These are phyloP conservation scores for Eulithis testata DNA, from an alignment of 2,888 invertebrate genomes.

Conservation along the genomic window DNA sequence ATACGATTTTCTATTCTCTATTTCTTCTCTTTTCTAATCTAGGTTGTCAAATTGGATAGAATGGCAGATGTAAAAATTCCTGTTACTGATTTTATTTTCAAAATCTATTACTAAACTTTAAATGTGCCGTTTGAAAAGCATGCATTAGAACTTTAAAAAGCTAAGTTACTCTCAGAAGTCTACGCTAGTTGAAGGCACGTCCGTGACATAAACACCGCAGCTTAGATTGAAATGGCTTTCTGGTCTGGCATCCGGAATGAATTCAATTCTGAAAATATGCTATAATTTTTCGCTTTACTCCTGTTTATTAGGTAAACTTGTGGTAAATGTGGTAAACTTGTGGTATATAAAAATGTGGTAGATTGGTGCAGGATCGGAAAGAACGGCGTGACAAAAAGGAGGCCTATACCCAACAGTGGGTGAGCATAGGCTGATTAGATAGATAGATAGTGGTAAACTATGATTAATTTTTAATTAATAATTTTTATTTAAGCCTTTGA, in stretches of 20 bases:
- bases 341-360: background rate
- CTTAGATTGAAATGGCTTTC: constrained; percentile 59
- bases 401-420: too few relatives aligned
- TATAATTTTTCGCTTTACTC: constrained; percentile 10
- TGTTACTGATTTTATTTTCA: too few relatives aligned
- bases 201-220: constrained; percentile 55
- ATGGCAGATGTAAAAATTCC: too few relatives aligned
- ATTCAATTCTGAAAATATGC: constrained; percentile 54
- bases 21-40: too few relatives aligned
- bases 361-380: too few relatives aligned
- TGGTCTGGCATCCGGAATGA: constrained; percentile 49
- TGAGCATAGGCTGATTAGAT: too few relatives aligned
- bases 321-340: background rate
- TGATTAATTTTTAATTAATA: too few relatives aligned
- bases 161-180: constrained; percentile 9
- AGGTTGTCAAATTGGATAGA: too few relatives aligned
- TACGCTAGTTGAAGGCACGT: constrained; percentile 54
- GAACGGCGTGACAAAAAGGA: too few relatives aligned
- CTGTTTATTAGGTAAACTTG: background rate
- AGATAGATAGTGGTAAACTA: too few relatives aligned
- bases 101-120: background rate
- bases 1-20: too few relatives aligned
- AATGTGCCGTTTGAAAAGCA: background rate
- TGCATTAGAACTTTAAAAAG: background rate
- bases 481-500: too few relatives aligned